Evolutionary conservation across 1,140 invertebrate species (phyloP), one percentile per base, ranked within the genome.

Genomic region (Drosophila baimaii): DNA sequence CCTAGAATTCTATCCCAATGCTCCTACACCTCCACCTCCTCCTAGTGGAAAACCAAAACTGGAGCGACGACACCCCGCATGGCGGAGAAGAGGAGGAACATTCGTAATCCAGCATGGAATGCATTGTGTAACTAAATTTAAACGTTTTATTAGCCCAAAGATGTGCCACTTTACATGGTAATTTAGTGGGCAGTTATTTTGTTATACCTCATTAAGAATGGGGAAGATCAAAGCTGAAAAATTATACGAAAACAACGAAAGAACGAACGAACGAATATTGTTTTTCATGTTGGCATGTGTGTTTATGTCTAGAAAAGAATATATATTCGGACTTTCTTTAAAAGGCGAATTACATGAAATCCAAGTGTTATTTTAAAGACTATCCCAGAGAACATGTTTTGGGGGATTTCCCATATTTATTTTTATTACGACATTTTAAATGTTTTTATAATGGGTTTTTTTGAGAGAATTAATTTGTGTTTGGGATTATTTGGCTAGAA

Each of bases 51-150:
- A 25, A 23, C 31, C 19, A 64, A 61, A 61, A 66, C 64, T 70
- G 63, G 63, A 70, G 64, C 66, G 47, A 68, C 66, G 46, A 69
- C 63, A 33, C 27, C 64, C 58, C 47, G 58, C 27, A 51, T 27
- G 47, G 52, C 29, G 17, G 31, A 41, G 43, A 44, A 19, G 27
- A 21, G 33, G 17, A 46, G 43, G 43, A 52, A 19, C 56, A 61
- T 46, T 66, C 25, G 63, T 66, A 66, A 69, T 68, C 41, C 68
- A 27, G 10, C 25, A n/a, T 33, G 52, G 65, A 71, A 71, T 72
- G 66, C 66, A 58, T 71, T 72, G 66, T 72, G 66, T 72, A 58
- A 72, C 69, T 72, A 71, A 72, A 72, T 72, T 58, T 71, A 71
- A 72, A 72, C 43, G 66, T 57, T 58, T 72, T 72, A 71, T 72